Evolutionary conservation across 2,888 invertebrate species (phyloP).

Genomic region (Diaperis boleti): DNA sequence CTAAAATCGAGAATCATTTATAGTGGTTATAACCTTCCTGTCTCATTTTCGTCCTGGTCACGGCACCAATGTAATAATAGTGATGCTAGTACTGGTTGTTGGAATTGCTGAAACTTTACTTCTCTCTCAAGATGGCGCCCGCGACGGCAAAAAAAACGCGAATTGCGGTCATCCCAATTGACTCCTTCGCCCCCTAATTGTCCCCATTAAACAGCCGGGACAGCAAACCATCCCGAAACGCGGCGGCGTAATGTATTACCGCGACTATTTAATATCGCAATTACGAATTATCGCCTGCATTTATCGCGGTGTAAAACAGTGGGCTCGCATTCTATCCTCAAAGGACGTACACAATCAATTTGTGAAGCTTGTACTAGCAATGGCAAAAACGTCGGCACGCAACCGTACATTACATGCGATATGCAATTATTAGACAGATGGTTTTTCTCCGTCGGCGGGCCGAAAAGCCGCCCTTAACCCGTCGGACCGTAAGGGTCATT

Average conservation of each 20-base stretch:
- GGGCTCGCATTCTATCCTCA: constrained; percentile 53
- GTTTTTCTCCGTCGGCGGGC: constrained; percentile 17
- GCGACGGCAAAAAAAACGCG: too few relatives aligned
- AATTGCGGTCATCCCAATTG: too few relatives aligned
- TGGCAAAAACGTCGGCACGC: constrained; percentile 49
- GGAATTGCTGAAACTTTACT: too few relatives aligned
- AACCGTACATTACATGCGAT: constrained; percentile 16
- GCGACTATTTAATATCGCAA: constrained; percentile 44
- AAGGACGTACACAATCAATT: constrained; percentile 56
- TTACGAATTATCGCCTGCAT: constrained; percentile 56
- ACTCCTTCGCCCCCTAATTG: constrained; percentile 4
- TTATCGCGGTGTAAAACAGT: constrained; percentile 56
- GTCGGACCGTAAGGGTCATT: constrained; percentile 16
- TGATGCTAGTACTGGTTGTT: too few relatives aligned
- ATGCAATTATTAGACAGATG: constrained; percentile 41
- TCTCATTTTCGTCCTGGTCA: too few relatives aligned
- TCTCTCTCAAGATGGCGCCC: too few relatives aligned
- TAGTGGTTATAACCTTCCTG: too few relatives aligned
- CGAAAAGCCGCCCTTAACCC: constrained; percentile 17
- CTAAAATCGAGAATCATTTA: too few relatives aligned
- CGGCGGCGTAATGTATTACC: constrained; percentile 14
- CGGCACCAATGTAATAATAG: too few relatives aligned
- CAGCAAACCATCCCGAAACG: neutral
- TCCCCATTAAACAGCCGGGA: neutral
- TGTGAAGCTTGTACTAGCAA: constrained; percentile 51